Conservation (phyloP, 2,888 invertebrate genomes). For the Drosophila heteroneura region DNA sequence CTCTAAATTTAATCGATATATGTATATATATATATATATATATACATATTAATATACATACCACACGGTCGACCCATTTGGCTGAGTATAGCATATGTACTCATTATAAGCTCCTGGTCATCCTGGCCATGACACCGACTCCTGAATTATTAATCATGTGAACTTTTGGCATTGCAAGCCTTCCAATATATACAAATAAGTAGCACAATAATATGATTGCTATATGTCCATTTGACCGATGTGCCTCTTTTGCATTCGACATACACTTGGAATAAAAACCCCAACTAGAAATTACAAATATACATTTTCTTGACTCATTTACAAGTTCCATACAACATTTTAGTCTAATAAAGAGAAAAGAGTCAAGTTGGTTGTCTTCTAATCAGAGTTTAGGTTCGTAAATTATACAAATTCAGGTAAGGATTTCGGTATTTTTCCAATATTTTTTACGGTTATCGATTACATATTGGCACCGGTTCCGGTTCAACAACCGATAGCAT, state of each 20-base stretch:
- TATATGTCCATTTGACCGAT: constrained; percentile 1
- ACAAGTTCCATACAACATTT: neutral
- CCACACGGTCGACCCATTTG: constrained; percentile 19
- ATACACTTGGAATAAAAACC: neutral
- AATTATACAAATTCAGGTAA: neutral
- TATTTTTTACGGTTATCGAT: neutral
- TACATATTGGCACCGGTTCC: neutral
- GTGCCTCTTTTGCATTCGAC: constrained; percentile 15
- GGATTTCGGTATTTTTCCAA: neutral
- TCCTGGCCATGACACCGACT: constrained; percentile 30
- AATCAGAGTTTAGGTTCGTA: neutral
- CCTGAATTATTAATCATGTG: constrained; percentile 71
- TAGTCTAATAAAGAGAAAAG: too few relatives aligned
- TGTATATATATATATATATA: neutral
- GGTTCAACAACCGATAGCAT: neutral
- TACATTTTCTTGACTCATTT: neutral
- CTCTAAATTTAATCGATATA: constrained; percentile 70
- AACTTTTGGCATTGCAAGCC: constrained; percentile 44
- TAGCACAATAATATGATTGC: neutral
- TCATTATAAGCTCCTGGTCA: constrained; percentile 22
- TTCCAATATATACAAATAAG: constrained; percentile 22
- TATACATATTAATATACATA: neutral
- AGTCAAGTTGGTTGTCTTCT: neutral
- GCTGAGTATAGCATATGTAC: constrained; percentile 2
- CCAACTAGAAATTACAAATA: neutral